Percentiles rank a stretch among this genome's conserved stretches.
Evolutionary conservation across 2,113 vertebrate species (phyloP).

Genomic region (Megaceryle torquata): DNA sequence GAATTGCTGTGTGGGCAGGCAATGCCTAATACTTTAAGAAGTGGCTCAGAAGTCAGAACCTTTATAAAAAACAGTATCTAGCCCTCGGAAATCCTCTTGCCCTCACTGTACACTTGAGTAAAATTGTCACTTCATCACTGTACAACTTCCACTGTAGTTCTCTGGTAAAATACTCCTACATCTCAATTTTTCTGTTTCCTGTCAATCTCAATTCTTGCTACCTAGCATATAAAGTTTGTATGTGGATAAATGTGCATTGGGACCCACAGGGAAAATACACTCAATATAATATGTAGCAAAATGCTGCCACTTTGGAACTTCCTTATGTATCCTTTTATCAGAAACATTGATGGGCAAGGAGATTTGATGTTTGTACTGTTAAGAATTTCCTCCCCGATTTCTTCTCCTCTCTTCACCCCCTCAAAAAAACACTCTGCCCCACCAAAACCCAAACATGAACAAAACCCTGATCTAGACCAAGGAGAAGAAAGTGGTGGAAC

Average conservation of each 20-base stretch:
- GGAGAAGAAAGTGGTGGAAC: not conserved
- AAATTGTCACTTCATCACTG: not conserved
- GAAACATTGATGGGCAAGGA: accelerated
- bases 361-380: not conserved
- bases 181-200: not conserved
- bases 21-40: not conserved
- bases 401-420: not conserved
- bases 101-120: not conserved
- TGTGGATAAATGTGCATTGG: not conserved
- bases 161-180: not conserved
- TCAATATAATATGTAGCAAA: not conserved
- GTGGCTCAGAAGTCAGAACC: not conserved
- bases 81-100: not conserved
- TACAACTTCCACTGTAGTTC: not conserved
- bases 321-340: not conserved
- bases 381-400: not conserved
- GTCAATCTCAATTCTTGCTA: not conserved
- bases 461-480: not conserved
- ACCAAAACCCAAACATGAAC: not conserved
- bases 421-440: accelerated
- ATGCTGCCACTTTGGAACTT: not conserved
- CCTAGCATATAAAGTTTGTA: not conserved
- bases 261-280: not conserved
- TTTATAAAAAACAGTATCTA: not conserved
- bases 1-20: not conserved